These are phyloP conservation scores for Acronicta aceris DNA, from an alignment of 2,888 invertebrate genomes.

Conservation along the genomic window DNA sequence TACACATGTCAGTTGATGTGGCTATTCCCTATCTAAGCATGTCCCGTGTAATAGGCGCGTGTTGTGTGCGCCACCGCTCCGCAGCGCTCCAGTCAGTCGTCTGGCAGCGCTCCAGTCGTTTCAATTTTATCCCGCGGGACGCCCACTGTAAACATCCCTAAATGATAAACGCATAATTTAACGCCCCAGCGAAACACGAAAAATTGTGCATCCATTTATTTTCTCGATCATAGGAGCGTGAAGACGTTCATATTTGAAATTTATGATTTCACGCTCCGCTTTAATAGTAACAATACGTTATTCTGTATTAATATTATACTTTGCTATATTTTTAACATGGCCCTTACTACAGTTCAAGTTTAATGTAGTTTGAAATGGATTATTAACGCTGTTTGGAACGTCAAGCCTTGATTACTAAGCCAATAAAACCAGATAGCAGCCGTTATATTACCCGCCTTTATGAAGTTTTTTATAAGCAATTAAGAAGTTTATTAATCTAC, in stretches of 20 bases:
- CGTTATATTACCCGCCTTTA: constrained; percentile 68
- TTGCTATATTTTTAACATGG: constrained; percentile 49
- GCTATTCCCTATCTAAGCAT: constrained; percentile 5
- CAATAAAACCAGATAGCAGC: constrained; percentile 73
- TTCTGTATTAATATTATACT: constrained; percentile 43
- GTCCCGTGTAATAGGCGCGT: constrained; percentile 43
- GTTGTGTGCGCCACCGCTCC: constrained; percentile 9
- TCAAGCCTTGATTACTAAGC: constrained; percentile 73
- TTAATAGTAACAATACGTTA: constrained; percentile 55
- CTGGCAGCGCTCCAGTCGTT: constrained; percentile 87
- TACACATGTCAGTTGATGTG: constrained; percentile 1
- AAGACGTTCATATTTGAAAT: constrained; percentile 77
- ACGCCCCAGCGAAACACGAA: constrained; percentile 81
- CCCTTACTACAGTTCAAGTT: constrained; percentile 49
- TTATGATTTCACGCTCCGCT: constrained; percentile 71
- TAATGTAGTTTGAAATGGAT: constrained; percentile 64
- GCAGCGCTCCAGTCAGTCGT: constrained; percentile 53
- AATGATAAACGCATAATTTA: constrained; percentile 88
- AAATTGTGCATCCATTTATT: constrained; percentile 84
- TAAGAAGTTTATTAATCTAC: constrained; percentile 70
- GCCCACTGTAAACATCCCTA: constrained; percentile 85
- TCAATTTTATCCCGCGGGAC: constrained; percentile 85
- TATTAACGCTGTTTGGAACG: constrained; percentile 69
- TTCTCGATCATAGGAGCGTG: constrained; percentile 77
- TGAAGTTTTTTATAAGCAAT: constrained; percentile 74